Conservation (phyloP, 2,113 vertebrate species). For the Nothocercus julius region DNA sequence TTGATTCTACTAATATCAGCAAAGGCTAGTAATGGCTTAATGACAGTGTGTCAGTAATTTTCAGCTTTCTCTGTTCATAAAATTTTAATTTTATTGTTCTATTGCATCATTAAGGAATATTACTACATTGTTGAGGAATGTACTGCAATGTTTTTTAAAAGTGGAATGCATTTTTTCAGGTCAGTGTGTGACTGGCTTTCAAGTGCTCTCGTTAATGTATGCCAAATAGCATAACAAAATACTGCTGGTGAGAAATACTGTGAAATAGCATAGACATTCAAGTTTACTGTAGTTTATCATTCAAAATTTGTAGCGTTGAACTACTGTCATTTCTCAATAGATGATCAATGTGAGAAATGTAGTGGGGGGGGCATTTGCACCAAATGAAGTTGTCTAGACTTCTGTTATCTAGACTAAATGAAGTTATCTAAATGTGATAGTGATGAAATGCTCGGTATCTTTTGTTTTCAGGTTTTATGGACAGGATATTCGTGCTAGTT, state of each 20-base stretch:
- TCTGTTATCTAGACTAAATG: neutral
- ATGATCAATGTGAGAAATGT: neutral
- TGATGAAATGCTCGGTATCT: neutral
- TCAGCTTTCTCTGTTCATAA: neutral
- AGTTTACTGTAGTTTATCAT: neutral
- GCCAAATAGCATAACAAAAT: neutral
- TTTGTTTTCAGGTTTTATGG: conserved; percentile 86
- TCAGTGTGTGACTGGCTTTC: neutral
- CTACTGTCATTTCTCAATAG: neutral
- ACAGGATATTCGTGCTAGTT: conserved; percentile 88
- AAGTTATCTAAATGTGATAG: neutral
- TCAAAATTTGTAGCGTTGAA: neutral
- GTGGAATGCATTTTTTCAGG: neutral
- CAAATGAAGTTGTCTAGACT: neutral
- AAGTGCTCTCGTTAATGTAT: neutral
- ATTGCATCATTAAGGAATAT: neutral
- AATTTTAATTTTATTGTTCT: neutral
- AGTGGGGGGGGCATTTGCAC: neutral
- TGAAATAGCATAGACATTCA: neutral
- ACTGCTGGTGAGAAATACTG: neutral
- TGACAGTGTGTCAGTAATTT: neutral
- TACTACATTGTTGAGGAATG: neutral
- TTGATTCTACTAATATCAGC: neutral
- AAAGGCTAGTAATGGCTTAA: neutral
- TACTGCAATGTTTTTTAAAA: neutral